Evolutionary conservation across 2,113 vertebrate genomes (phyloP).

Genomic region (Coturnix japonica): DNA sequence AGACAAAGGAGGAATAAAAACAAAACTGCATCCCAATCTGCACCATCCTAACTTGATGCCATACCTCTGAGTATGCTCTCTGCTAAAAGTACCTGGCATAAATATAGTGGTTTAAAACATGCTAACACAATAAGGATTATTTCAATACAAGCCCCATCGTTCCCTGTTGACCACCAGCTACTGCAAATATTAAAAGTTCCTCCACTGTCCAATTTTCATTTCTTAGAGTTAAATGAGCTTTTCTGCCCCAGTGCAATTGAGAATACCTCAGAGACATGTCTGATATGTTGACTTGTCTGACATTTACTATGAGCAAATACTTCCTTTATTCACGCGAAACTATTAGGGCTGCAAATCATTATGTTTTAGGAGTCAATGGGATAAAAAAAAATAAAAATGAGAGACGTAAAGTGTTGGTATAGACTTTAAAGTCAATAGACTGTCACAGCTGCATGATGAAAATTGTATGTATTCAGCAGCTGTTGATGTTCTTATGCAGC

Average conservation of each 20-base stretch:
- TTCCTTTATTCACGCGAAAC: background rate
- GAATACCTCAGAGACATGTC: background rate
- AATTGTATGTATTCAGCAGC: background rate
- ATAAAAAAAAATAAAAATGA: background rate
- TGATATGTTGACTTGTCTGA: slow-evolving; percentile 15
- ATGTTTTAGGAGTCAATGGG: background rate
- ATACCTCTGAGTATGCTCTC: background rate
- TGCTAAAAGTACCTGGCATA: background rate
- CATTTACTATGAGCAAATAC: slow-evolving; percentile 16
- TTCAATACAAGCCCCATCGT: background rate
- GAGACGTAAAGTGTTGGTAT: background rate
- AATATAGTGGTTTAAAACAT: background rate
- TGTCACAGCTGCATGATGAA: background rate
- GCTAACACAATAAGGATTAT: background rate
- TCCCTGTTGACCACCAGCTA: background rate
- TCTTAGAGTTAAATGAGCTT: background rate
- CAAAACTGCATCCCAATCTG: background rate
- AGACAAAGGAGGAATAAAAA: background rate
- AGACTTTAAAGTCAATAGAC: background rate
- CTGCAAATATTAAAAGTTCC: background rate
- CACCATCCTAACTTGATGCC: background rate
- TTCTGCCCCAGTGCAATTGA: background rate
- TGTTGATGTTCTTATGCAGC: background rate
- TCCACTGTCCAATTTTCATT: background rate
- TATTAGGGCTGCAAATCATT: background rate